Conservation (phyloP, 1,140 invertebrate species). For the Orchestia grillus region DNA sequence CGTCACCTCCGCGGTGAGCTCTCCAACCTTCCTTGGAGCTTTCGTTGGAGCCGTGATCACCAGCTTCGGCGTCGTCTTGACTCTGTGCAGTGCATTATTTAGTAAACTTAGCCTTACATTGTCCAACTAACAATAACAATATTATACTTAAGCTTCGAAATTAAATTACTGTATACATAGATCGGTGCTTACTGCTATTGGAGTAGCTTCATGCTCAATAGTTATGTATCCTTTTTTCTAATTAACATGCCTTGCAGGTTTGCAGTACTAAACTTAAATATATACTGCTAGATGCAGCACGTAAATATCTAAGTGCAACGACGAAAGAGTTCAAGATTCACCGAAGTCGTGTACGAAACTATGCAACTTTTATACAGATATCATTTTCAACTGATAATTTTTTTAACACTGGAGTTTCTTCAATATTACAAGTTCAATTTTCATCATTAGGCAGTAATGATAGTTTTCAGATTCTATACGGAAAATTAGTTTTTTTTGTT, state of each 20-base stretch:
- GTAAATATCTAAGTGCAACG: not conserved
- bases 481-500: not conserved
- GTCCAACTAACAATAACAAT: not conserved
- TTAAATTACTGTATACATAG: not conserved
- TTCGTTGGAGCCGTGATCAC: constrained; percentile 82
- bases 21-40: constrained; percentile 11
- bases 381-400: not conserved
- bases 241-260: not conserved
- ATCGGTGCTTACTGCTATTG: not conserved
- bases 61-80: constrained; percentile 85
- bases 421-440: no score
- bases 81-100: constrained; percentile 73
- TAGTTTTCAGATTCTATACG: not conserved
- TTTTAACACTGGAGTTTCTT: no score
- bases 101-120: not conserved
- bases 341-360: not conserved
- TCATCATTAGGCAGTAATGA: no score
- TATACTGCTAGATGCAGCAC: not conserved
- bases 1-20: not conserved
- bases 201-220: not conserved
- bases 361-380: not conserved
- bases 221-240: not conserved
- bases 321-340: no score
- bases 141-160: not conserved
- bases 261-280: not conserved